phyloP scores from a whole-genome alignment of 2,888 invertebrate species.

The Eupithecia tripunctaria region DNA sequence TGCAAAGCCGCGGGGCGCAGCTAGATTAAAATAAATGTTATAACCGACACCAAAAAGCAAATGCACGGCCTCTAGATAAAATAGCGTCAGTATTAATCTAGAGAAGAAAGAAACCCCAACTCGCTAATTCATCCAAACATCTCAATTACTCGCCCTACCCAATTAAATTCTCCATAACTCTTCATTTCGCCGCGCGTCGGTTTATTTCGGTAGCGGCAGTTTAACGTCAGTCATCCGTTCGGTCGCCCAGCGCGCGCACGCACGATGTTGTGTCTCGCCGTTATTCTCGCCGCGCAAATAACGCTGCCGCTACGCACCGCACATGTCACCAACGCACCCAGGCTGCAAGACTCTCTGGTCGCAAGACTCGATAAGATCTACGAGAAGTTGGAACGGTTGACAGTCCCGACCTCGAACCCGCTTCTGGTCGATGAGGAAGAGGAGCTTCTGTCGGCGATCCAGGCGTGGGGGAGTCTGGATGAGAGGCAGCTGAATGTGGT shows the following conservation, averaged over 20 bases:
- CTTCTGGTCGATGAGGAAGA: slow-evolving; percentile 68
- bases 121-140: not conserved
- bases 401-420: slow-evolving; percentile 50
- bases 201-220: slow-evolving; percentile 12
- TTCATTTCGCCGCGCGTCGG: slow-evolving; percentile 2
- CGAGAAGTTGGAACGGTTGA: slow-evolving; percentile 69
- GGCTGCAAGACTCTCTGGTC: slow-evolving; percentile 51
- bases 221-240: slow-evolving; percentile 53
- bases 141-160: slow-evolving; percentile 1
- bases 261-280: slow-evolving; percentile 68
- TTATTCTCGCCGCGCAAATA: slow-evolving; percentile 54
- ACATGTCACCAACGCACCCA: slow-evolving; percentile 65
- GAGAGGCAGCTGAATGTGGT: slow-evolving; percentile 67
- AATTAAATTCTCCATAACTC: slow-evolving; percentile 3
- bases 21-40: too few species aligned
- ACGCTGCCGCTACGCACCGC: slow-evolving; percentile 62
- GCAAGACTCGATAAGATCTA: slow-evolving; percentile 65
- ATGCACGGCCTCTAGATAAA: too few species aligned
- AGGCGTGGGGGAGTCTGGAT: slow-evolving; percentile 66
- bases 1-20: too few species aligned
- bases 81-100: not conserved
- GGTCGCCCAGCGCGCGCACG: slow-evolving; percentile 54
- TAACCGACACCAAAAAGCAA: too few species aligned
- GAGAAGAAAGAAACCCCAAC: not conserved
- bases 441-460: slow-evolving; percentile 68